Evolutionary conservation across 2,113 vertebrate genomes (phyloP), one percentile per base, ranked within the genome.

Genomic region (Zosterops pallidus): DNA sequence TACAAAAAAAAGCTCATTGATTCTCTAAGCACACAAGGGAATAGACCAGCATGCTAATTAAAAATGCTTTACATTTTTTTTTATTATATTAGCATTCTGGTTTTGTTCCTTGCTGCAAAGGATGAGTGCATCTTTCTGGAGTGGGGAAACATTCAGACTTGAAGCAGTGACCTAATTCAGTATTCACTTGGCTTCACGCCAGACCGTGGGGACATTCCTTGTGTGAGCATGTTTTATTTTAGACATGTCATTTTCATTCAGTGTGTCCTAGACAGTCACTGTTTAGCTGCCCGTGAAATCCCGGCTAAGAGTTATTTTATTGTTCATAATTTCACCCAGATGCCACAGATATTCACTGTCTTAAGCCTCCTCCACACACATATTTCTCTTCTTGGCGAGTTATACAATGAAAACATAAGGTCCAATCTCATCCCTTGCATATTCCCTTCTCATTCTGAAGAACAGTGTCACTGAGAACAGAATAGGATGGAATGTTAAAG

Each of bases 291-390:
- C 91, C 82, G 33, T 55, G 68, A 89, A 89, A 91, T 88, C 90
- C 83, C 85, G 90, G 67, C 22, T 56, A 53, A 92, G 76, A 56
- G 49, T 53, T 80, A 69, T 46, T 95, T 76, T 60, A 67, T 70
- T 90, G 67, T 70, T 92, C 55, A 5, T 74, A 90, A 94, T 88
- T 93, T 90, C 75, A 94, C 55, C 65, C 88, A 92, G 75, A 92
- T 80, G 85, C 59, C 79, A 85, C n/a, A 90, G 46, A 90, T 20
- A 80, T 4, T 90, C 65, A 68, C 33, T 35, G 46, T 46, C 49
- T 77, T 50, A 83, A 68, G 28, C 9, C n/a, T 64, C 25, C 26
- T 37, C 46, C 74, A 74, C 74, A 84, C 39, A 83, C 26, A 49
- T 44, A 79, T 6, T 33, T 68, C 22, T 75, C 39, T 85, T 39